phyloP scores from a whole-genome alignment of 2,113 vertebrate genomes.

The Cyanoliseus patagonus region DNA sequence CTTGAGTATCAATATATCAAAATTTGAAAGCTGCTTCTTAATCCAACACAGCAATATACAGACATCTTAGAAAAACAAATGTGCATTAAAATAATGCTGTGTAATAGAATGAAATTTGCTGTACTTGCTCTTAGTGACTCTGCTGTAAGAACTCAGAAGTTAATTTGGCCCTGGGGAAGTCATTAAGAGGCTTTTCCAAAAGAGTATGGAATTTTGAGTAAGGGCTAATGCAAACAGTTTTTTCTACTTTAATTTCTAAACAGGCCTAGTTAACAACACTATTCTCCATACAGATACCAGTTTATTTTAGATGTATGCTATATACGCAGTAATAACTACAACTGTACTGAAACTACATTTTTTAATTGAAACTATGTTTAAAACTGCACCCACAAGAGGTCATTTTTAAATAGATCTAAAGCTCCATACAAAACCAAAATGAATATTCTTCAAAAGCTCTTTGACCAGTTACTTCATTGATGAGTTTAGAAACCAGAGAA shows the following conservation, averaged over 20 bases:
- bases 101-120: not conserved
- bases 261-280: not conserved
- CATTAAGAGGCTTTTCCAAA: not conserved
- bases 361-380: not conserved
- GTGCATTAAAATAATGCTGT: not conserved
- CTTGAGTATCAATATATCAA: not conserved
- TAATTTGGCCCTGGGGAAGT: slow-evolving; percentile 5
- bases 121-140: not conserved
- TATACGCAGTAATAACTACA: not conserved
- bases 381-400: not conserved
- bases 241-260: not conserved
- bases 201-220: not conserved
- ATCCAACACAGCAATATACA: not conserved
- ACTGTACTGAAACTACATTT: not conserved
- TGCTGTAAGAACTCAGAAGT: not conserved
- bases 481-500: not conserved
- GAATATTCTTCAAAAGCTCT: not conserved
- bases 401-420: not conserved
- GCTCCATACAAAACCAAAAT: not conserved
- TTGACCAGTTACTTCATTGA: not conserved
- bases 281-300: not conserved
- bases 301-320: not conserved
- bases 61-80: not conserved
- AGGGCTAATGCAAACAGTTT: not conserved
- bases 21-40: not conserved